These are phyloP conservation scores for Panulirus ornatus DNA, from an alignment of 1,140 invertebrate genomes.

Conservation along the genomic window DNA sequence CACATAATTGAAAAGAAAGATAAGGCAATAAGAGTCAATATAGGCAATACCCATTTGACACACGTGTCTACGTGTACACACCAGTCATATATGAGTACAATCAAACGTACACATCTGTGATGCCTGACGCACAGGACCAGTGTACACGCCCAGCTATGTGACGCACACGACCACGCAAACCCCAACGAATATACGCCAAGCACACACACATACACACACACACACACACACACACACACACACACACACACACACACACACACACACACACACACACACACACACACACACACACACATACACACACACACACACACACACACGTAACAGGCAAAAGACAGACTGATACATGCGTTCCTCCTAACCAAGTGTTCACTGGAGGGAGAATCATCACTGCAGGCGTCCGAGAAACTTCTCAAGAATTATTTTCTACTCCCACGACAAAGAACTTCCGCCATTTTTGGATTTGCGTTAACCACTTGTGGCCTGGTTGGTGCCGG, in stretches of 20 bases:
- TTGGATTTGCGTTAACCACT: too few species aligned
- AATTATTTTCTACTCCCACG: too few species aligned
- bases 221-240: background rate
- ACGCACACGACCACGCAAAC: background rate
- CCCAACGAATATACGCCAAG: background rate
- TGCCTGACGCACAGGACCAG: background rate
- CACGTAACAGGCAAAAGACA: background rate
- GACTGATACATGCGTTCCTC: too few species aligned
- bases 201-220: too few species aligned
- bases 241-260: background rate
- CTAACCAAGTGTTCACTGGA: too few species aligned
- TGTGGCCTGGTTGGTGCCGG: too few species aligned
- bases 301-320: constrained; percentile 28
- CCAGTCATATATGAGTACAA: background rate
- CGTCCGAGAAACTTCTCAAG: too few species aligned
- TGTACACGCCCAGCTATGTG: too few species aligned
- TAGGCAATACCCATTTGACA: too few species aligned
- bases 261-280: background rate
- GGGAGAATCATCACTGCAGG: too few species aligned
- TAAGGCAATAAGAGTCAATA: background rate
- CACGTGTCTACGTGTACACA: background rate
- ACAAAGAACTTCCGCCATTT: too few species aligned
- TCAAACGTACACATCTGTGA: background rate
- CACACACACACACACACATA: constrained; percentile 5
- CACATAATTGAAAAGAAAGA: background rate